Conservation (phyloP, 2,888 invertebrate species). For the Cryptosula pallasiana region DNA sequence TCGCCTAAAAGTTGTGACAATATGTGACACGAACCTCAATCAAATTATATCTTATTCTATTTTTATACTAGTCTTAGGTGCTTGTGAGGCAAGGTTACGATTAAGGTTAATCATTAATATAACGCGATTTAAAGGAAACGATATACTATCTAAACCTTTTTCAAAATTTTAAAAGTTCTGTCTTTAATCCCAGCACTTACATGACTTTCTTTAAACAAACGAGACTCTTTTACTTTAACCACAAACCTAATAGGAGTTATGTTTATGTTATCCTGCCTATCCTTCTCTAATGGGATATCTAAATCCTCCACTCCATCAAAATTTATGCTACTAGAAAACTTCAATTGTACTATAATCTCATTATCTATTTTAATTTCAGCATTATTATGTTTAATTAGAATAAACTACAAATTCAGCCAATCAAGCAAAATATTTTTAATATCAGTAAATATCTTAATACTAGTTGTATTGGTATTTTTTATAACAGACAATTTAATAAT, state of each 20-base stretch:
- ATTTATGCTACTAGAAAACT: background rate
- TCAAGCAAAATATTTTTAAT: too few species aligned
- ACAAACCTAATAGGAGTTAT: too few species aligned
- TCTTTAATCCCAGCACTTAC: too few species aligned
- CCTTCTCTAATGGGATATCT: background rate
- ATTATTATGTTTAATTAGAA: conserved; percentile 61
- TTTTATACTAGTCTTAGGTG: conserved; percentile 40
- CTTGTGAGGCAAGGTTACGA: conserved; percentile 65
- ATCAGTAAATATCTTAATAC: conserved; percentile 27
- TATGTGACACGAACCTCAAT: too few species aligned
- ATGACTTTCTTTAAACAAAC: too few species aligned
- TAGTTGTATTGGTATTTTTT: conserved; percentile 60
- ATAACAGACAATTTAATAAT: conserved; percentile 59
- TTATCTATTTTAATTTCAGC: conserved; percentile 60
- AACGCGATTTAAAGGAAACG: conserved; percentile 63
- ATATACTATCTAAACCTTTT: too few species aligned
- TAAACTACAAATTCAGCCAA: conserved; percentile 56
- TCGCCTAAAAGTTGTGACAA: too few species aligned
- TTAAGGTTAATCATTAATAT: conserved; percentile 62
- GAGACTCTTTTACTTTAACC: too few species aligned
- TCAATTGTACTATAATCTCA: conserved; percentile 50
- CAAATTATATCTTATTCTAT: conserved; percentile 27
- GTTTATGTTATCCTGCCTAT: too few species aligned
- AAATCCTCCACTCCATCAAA: background rate
- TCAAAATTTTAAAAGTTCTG: too few species aligned